phyloP scores from a whole-genome alignment of 2,797 vertebrate species.

The Scolopax bukidnonensis region DNA sequence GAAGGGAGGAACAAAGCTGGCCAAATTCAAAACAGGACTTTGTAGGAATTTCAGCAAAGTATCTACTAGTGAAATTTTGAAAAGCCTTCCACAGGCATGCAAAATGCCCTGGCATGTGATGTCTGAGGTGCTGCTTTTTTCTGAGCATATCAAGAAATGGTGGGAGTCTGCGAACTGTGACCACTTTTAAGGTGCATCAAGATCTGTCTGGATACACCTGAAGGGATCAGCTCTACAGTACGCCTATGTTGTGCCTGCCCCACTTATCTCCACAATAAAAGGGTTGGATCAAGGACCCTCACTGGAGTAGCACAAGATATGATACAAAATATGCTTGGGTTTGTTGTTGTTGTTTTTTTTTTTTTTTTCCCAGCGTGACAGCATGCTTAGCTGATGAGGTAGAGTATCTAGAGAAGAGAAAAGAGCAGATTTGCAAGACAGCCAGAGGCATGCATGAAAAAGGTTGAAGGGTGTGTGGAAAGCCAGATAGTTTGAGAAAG shows the following conservation, averaged over 20 bases:
- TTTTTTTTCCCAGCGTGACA: no score
- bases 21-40: not conserved
- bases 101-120: rapidly evolving
- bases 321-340: not conserved
- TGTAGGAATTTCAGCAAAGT: not conserved
- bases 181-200: not conserved
- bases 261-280: not conserved
- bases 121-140: not conserved
- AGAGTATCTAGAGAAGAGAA: not conserved
- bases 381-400: not conserved
- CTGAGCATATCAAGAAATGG: not conserved
- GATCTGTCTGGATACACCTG: not conserved
- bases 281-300: not conserved
- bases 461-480: rapidly evolving
- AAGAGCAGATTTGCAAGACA: not conserved
- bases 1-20: not conserved
- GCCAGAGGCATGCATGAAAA: not conserved
- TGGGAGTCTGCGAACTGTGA: not conserved
- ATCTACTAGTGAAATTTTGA: not conserved
- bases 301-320: not conserved
- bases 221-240: not conserved
- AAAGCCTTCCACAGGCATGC: not conserved
- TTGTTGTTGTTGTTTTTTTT: not conserved
- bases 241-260: not conserved
- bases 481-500: not conserved